Evolutionary conservation across 1,140 invertebrate genomes (phyloP).

Genomic region (Acromyrmex charruanus): DNA sequence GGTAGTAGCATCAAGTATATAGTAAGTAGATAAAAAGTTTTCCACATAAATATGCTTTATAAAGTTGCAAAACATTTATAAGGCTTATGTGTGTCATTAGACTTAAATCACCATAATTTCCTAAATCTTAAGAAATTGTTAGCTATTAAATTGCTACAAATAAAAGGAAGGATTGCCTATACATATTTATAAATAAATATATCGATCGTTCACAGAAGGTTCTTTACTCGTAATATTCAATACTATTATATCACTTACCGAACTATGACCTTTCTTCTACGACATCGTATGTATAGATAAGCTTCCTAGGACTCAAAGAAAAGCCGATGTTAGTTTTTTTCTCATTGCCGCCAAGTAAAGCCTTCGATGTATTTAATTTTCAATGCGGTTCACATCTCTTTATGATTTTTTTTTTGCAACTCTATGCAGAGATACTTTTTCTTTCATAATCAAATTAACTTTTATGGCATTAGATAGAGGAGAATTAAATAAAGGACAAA

Average conservation of each 20-base stretch:
- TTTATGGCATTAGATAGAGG: neutral
- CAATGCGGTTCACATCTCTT: neutral
- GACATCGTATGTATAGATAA: neutral
- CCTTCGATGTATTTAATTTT: constrained; percentile 12
- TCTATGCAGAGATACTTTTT: neutral
- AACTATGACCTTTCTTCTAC: constrained; percentile 44
- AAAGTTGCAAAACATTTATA: neutral
- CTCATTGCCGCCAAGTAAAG: neutral
- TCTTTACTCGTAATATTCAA: constrained; percentile 14
- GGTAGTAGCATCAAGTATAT: neutral
- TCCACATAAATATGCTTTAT: neutral
- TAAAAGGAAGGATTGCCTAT: neutral
- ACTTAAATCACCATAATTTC: constrained; percentile 6
- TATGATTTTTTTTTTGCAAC: constrained; percentile 45
- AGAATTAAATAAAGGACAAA: neutral
- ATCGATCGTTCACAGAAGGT: neutral
- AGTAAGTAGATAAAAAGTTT: neutral
- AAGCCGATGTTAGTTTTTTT: neutral
- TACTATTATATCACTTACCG: constrained; percentile 11
- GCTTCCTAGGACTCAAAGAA: constrained; percentile 16
- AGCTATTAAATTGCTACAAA: neutral
- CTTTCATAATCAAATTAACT: constrained; percentile 33
- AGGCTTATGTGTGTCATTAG: constrained; percentile 9
- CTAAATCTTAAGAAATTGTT: neutral
- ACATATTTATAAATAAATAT: constrained; percentile 8